Evolutionary conservation across 1,140 invertebrate genomes (phyloP), one percentile per base, ranked within the genome.

Genomic region (Galendromus occidentalis): DNA sequence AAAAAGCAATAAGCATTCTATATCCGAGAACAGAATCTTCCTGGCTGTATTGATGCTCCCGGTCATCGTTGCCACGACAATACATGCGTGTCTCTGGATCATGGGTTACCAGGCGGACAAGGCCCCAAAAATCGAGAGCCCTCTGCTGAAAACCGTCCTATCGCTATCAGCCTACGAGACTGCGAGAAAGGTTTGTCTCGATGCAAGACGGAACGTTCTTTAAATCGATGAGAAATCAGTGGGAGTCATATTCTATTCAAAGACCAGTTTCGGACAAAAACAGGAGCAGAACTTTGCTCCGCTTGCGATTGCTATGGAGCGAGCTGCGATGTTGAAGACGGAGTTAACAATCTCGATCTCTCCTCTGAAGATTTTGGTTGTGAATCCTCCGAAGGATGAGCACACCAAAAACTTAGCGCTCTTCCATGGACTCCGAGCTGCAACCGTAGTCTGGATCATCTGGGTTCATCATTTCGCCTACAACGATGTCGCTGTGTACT

Each of bases 401-500:
- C 25, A 17, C 25, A 20, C 51, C 14, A 14, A 33, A 17, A 33
- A 59, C 33, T 22, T 59, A 12, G 25, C 25, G 2, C 14, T 59
- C 1, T 59, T 59, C 33, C 51, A 59, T 25, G 51, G 51, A 59
- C 22, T 59, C 25, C 51, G 51, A 17, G 51, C 51, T 4, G 51
- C 51, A 17, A 59, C 51, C 51, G 51, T 59, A 17, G 51, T 59
- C 51, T 59, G 51, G 51, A 59, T 59, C 22, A 59, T 59, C 51
- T 59, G 51, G 51, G 51, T 59, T n/a, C 51, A 59, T 22, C 51
- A 59, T 9, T 59, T 59, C 22, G 51, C 51, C 4, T 59, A 59
- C 22, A 59, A 59, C 51, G 51, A 59, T 25, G 51, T 59, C 22
- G 14, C 51, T 2, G 51, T 59, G 1, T 59, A 59, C 22, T 59